phyloP scores from a whole-genome alignment of 2,888 invertebrate genomes.

The Endomychus coccineus region DNA sequence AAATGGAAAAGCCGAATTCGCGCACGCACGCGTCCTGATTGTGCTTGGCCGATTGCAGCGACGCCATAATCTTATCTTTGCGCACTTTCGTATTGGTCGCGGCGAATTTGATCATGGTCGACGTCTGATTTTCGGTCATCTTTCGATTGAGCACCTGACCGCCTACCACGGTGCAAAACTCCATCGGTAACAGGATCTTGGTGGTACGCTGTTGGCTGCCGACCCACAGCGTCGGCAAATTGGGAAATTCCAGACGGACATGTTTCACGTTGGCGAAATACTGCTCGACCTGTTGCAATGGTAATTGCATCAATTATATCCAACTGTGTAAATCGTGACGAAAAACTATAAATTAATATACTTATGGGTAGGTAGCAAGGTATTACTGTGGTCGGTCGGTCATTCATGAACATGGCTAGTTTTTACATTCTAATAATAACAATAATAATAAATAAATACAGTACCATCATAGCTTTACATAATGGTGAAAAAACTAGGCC shows the following conservation, averaged over 20 bases:
- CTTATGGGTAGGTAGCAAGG: too few species aligned
- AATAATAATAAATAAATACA: too few species aligned
- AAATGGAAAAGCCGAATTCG: slow-evolving; percentile 77
- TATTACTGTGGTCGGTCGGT: too few species aligned
- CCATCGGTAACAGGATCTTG: slow-evolving; percentile 73
- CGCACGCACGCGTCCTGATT: slow-evolving; percentile 52
- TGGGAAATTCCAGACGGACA: slow-evolving; percentile 49
- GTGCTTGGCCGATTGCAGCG: slow-evolving; percentile 39
- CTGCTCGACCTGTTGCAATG: slow-evolving; percentile 43
- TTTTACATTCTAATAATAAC: too few species aligned
- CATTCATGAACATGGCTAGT: too few species aligned
- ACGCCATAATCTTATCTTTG: slow-evolving; percentile 70
- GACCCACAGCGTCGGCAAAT: slow-evolving; percentile 76
- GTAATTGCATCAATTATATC: too few species aligned
- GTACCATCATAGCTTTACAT: too few species aligned
- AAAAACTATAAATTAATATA: too few species aligned
- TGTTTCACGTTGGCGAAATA: slow-evolving; percentile 44
- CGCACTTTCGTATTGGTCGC: slow-evolving; percentile 73
- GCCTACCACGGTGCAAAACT: slow-evolving; percentile 68
- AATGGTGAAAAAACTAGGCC: too few species aligned
- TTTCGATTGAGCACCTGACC: slow-evolving; percentile 75
- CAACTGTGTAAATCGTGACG: too few species aligned
- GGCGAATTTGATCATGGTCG: slow-evolving; percentile 78
- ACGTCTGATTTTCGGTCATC: slow-evolving; percentile 74
- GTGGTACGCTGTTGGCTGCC: slow-evolving; percentile 43